Evolutionary conservation across 2,888 invertebrate genomes (phyloP).

Genomic region (Ephialtes manifestator): DNA sequence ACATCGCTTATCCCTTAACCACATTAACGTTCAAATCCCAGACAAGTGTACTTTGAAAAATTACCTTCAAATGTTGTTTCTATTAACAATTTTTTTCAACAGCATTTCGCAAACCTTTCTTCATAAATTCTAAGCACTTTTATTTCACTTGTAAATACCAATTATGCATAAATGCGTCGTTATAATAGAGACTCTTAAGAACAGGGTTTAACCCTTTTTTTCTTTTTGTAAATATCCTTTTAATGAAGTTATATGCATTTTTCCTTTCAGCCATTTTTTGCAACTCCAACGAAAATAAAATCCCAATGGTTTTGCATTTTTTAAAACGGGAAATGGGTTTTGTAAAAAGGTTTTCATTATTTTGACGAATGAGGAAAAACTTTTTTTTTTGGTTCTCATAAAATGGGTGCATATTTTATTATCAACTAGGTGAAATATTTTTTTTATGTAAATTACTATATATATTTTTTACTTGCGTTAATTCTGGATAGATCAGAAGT

Average conservation of each 20-base stretch:
- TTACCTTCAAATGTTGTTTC: conserved; percentile 8
- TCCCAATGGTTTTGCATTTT: too few relatives aligned
- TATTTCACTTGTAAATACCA: not conserved
- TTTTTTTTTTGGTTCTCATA: not conserved
- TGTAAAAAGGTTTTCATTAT: too few relatives aligned
- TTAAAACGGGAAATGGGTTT: too few relatives aligned
- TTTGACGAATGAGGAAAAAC: not conserved
- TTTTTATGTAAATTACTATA: not conserved
- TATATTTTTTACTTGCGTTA: conserved; percentile 33
- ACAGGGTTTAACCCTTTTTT: not conserved
- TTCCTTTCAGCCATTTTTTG: not conserved
- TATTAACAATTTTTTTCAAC: not conserved
- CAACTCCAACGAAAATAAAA: too few relatives aligned
- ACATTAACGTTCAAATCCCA: conserved; percentile 10
- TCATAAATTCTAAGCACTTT: not conserved
- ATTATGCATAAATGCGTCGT: not conserved
- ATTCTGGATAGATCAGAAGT: not conserved
- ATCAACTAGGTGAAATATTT: not conserved
- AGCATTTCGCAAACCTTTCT: not conserved
- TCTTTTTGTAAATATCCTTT: not conserved
- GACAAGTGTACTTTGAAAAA: not conserved
- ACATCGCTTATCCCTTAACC: conserved; percentile 39
- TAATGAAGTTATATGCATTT: not conserved
- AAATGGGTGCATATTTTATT: not conserved
- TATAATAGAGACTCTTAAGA: not conserved